Conservation (phyloP, 2,888 invertebrate genomes). For the Amorpha juglandis region DNA sequence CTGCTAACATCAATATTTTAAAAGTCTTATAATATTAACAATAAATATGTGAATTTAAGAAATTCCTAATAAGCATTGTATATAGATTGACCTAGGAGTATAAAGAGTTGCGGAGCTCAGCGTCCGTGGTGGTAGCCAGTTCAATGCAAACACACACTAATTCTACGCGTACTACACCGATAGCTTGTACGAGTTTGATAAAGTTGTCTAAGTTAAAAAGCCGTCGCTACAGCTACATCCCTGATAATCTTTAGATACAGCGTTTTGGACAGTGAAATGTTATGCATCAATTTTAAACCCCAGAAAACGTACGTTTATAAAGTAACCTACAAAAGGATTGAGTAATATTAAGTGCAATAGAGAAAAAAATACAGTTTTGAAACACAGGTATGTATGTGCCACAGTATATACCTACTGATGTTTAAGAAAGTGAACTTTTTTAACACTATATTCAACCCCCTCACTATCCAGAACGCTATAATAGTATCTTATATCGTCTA, state of each 20-base stretch:
- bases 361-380: too few species aligned
- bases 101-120: neutral
- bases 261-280: constrained; percentile 40
- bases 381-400: too few species aligned
- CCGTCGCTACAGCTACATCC: constrained; percentile 71
- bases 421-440: too few species aligned
- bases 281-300: neutral
- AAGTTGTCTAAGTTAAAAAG: constrained; percentile 69
- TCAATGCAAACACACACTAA: constrained; percentile 39
- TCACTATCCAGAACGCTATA: constrained; percentile 43
- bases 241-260: constrained; percentile 65
- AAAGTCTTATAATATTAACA: constrained; percentile 22
- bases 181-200: constrained; percentile 76
- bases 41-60: constrained; percentile 21
- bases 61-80: constrained; percentile 21
- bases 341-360: too few species aligned
- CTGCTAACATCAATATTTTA: constrained; percentile 24
- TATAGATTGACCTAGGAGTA: constrained; percentile 19
- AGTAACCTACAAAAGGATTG: too few species aligned
- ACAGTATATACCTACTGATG: too few species aligned
- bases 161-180: constrained; percentile 67
- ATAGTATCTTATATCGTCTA: constrained; percentile 50
- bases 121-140: neutral
- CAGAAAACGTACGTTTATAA: neutral
- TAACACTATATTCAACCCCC: too few species aligned